Evolutionary conservation across 1,140 invertebrate species (phyloP), one percentile per base, ranked within the genome.

Genomic region (Limonius californicus): DNA sequence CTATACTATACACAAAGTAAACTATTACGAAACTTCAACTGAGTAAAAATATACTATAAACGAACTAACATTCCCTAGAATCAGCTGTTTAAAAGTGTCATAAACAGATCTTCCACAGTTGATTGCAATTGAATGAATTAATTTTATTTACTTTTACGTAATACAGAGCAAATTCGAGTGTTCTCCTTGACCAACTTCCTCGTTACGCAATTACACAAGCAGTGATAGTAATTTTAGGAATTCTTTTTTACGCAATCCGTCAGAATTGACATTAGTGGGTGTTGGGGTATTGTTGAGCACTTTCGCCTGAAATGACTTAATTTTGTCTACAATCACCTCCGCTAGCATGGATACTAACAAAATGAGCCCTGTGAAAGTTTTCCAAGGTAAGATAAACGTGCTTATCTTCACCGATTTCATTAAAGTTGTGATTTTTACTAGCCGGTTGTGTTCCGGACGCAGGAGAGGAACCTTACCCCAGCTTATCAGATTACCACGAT

Each of bases 401-500:
- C n/a, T n/a, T n/a, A n/a, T n/a, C n/a, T n/a, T n/a, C n/a, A n/a
- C n/a, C n/a, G n/a, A n/a, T n/a, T n/a, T n/a, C n/a, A n/a, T n/a
- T n/a, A n/a, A n/a, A 12, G 8, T 62, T 62, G 47, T 47, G 27
- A 20, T 32, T 14, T 15, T 59, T 59, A 50, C 15, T 56, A 21
- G 39, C 32, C 63, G 55, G 23, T 21, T 47, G 9, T 47, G 39
- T 78, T 65, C 78, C 74, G 68, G 87, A 88, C 72, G 14, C 45
- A 18, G 81, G 79, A 63, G 92, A 95, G 67, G 91, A 94, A 76
- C 86, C 88, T 11, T 91, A 90, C 75, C 90, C 91, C 50, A 95
- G 92, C 79, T 82, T 95, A 55, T 94, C 92, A 30, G 92, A 94
- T 77, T 91, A 88, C 75, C 91, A 94, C 78, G 92, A 95, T 80